A percentile compares a stretch with the other conserved stretches of the same genome.
phyloP scores from a whole-genome alignment of 2,113 vertebrate species.

The Diglossa brunneiventris region DNA sequence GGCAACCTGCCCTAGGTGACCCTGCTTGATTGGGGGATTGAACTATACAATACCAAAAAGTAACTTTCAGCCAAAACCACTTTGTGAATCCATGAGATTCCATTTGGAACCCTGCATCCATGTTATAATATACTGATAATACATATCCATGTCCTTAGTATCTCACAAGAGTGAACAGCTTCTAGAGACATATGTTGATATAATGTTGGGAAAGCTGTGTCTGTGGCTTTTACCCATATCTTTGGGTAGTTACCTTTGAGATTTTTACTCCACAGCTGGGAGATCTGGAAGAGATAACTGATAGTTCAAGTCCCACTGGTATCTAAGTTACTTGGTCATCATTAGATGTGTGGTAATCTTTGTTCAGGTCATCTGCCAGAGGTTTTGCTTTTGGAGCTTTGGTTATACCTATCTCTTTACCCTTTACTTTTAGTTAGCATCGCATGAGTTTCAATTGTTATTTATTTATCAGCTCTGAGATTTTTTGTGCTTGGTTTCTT shows the following conservation, averaged over 20 bases:
- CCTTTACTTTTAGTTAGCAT: not conserved
- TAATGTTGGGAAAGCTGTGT: not conserved
- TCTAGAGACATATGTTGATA: not conserved
- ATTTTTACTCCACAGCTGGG: not conserved
- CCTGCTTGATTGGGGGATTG: accelerated
- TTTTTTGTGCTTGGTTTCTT: not conserved
- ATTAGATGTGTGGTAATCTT: not conserved
- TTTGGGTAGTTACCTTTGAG: not conserved
- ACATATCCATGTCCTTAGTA: accelerated
- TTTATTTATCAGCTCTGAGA: not conserved
- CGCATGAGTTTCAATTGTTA: not conserved
- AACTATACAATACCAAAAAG: accelerated
- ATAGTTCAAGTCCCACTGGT: not conserved
- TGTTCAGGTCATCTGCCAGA: not conserved
- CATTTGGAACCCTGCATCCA: not conserved
- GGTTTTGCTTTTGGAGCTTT: not conserved
- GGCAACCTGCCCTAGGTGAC: not conserved
- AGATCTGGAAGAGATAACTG: not conserved
- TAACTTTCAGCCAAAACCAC: not conserved
- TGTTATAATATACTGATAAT: not conserved
- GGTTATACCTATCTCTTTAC: not conserved
- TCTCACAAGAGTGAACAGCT: not conserved
- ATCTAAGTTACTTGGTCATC: not conserved
- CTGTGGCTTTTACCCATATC: not conserved
- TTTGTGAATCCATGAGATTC: not conserved